Conservation (phyloP, 2,797 vertebrate species). For the Zenarchopterus dispar region DNA sequence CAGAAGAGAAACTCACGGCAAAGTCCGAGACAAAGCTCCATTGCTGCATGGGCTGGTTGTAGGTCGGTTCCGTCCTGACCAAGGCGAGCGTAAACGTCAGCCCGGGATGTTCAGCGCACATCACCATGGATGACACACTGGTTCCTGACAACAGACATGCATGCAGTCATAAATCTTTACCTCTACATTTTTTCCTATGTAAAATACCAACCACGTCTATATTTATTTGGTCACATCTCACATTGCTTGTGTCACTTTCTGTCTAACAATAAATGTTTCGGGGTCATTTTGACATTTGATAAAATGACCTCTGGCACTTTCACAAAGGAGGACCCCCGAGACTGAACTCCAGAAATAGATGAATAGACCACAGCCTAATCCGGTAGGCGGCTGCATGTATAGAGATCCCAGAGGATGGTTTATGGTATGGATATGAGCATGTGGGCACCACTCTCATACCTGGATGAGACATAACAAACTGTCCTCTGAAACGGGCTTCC, state of each 20-base stretch:
- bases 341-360: slow-evolving; percentile 72
- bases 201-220: slow-evolving; percentile 2
- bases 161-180: slow-evolving; percentile 21
- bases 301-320: slow-evolving; percentile 64
- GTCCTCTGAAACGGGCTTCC: slow-evolving; percentile 84
- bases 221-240: slow-evolving; percentile 49
- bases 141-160: slow-evolving; percentile 74
- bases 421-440: slow-evolving; percentile 1
- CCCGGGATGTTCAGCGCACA: slow-evolving; percentile 85
- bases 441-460: slow-evolving; percentile 64
- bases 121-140: slow-evolving; percentile 84
- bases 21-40: slow-evolving; percentile 89
- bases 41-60: slow-evolving; percentile 88
- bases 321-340: slow-evolving; percentile 63
- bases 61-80: slow-evolving; percentile 84
- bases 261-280: slow-evolving; percentile 41
- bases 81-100: slow-evolving; percentile 85
- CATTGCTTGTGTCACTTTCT: slow-evolving; percentile 39
- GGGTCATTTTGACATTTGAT: slow-evolving; percentile 69
- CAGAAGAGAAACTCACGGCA: slow-evolving; percentile 76
- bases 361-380: slow-evolving; percentile 54
- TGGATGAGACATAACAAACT: slow-evolving; percentile 88
- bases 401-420: slow-evolving; percentile 39
- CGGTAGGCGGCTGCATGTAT: slow-evolving; percentile 50
- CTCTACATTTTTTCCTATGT: slow-evolving; percentile 19